A percentile compares a stretch with the other conserved stretches of the same genome.
Conservation (phyloP, 2,888 invertebrate genomes). For the Junonia oenone region DNA sequence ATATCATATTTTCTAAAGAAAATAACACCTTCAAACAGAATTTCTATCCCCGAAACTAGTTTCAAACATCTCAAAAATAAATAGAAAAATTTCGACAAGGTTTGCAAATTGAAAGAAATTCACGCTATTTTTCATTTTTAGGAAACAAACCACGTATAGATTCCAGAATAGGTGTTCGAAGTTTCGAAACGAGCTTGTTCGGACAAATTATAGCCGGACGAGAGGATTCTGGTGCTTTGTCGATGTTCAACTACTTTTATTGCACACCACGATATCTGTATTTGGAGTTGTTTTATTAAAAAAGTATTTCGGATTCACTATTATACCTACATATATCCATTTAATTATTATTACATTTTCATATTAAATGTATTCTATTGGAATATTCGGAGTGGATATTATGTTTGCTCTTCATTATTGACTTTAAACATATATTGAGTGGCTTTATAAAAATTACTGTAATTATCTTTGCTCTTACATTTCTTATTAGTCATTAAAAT, state of each 20-base stretch:
- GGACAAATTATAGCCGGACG: slow-evolving; percentile 46
- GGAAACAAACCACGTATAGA: slow-evolving; percentile 5
- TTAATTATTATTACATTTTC: slow-evolving; percentile 6
- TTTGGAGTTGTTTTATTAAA: slow-evolving; percentile 38
- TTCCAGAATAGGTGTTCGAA: slow-evolving; percentile 36
- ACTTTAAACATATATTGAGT: too few relatives aligned
- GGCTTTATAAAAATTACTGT: too few relatives aligned
- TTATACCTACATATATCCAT: too few relatives aligned
- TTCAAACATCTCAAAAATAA: not conserved
- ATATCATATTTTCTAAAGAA: too few relatives aligned
- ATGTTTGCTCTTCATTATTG: too few relatives aligned
- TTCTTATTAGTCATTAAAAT: too few relatives aligned
- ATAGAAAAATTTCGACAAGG: not conserved
- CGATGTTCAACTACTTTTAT: slow-evolving; percentile 44
- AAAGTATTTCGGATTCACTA: too few relatives aligned
- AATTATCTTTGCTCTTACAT: too few relatives aligned
- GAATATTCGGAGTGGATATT: not conserved
- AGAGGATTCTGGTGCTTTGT: slow-evolving; percentile 36
- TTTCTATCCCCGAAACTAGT: not conserved
- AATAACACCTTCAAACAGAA: too few relatives aligned
- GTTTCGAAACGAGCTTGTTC: slow-evolving; percentile 37
- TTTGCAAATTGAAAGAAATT: not conserved
- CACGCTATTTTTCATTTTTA: slow-evolving; percentile 1
- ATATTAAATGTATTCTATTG: not conserved
- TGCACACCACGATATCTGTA: slow-evolving; percentile 38